These are phyloP conservation scores for Cygnus buccinator DNA, from an alignment of 2,113 vertebrate genomes.

Conservation along the genomic window DNA sequence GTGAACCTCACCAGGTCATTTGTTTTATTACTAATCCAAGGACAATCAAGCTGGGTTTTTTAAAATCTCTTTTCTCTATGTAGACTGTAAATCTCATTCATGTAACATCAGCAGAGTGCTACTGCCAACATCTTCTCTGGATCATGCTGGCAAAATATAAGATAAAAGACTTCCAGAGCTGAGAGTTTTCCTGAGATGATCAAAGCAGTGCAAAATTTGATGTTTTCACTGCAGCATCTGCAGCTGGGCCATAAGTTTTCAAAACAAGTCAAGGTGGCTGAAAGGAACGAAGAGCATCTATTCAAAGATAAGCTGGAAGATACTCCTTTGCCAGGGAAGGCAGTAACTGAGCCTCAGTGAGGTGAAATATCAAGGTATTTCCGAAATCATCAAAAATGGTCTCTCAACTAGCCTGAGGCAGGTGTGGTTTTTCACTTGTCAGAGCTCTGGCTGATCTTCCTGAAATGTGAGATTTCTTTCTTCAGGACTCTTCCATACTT, in stretches of 20 bases:
- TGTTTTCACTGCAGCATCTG: slow-evolving; percentile 26
- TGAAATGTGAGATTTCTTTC: not conserved
- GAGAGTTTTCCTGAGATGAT: not conserved
- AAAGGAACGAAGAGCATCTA: not conserved
- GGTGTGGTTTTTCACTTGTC: not conserved
- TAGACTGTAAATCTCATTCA: not conserved
- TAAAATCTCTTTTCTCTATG: not conserved
- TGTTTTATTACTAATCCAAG: not conserved
- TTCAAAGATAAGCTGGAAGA: not conserved
- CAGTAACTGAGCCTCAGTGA: not conserved
- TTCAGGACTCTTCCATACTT: not conserved
- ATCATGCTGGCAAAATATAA: not conserved
- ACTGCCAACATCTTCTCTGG: not conserved
- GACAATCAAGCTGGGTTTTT: not conserved
- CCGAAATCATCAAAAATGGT: not conserved
- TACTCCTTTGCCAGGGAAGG: not conserved
- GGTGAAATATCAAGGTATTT: not conserved
- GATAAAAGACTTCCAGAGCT: not conserved
- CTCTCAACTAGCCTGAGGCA: not conserved
- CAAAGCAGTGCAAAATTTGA: slow-evolving; percentile 26
- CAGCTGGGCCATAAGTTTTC: slow-evolving; percentile 2
- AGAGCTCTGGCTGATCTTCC: not conserved
- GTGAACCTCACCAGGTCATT: not conserved
- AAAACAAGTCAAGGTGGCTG: not conserved
- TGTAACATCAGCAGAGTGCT: not conserved